Evolutionary conservation across 2,888 invertebrate species (phyloP), one percentile per base, ranked within the genome.

Genomic region (Ephialtes manifestator): DNA sequence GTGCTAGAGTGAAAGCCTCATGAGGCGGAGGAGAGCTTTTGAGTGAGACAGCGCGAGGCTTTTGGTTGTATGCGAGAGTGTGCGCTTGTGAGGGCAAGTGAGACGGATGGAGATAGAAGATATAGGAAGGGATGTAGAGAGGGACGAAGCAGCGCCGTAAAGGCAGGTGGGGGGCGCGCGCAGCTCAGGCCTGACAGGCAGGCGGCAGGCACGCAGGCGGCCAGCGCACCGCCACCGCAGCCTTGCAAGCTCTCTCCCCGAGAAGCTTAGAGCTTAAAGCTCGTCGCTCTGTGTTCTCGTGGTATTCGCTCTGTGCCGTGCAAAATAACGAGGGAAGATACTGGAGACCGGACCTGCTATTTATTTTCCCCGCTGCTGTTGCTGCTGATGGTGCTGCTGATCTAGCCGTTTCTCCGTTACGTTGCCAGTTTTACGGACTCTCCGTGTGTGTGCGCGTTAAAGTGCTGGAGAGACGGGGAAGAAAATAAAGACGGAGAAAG

Each of bases 181-280:
- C 90, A 90, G 90, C 89, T 88, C 89, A 88, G 88, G 83, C 85
- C 81, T 88, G 86, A 86, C 86, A 87, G 84, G 89, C 87, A 89
- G 88, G 89, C 88, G 86, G 88, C 87, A 86, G 83, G 88, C 88
- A 87, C 85, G 86, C 88, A 88, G 88, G 88, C 87, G 86, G 88
- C 86, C 87, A 89, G 88, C 88, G 85, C 86, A 88, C 87, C 86
- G 86, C 82, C 78, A 88, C 87, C 89, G 89, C 94, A 93, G 94
- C 94, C 94, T 94, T 94, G 93, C 92, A 93, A 94, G 93, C 94
- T 94, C 94, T 94, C 85, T 93, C 94, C 94, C 78, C 84, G 84
- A 85, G 93, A 88, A 86, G 88, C 88, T 86, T 86, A 86, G 84
- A 86, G 87, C 85, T 85, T 86, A 86, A 88, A 89, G 88, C 90